Evolutionary conservation across 2,797 vertebrate species (phyloP).

Genomic region (Alectoris magna): DNA sequence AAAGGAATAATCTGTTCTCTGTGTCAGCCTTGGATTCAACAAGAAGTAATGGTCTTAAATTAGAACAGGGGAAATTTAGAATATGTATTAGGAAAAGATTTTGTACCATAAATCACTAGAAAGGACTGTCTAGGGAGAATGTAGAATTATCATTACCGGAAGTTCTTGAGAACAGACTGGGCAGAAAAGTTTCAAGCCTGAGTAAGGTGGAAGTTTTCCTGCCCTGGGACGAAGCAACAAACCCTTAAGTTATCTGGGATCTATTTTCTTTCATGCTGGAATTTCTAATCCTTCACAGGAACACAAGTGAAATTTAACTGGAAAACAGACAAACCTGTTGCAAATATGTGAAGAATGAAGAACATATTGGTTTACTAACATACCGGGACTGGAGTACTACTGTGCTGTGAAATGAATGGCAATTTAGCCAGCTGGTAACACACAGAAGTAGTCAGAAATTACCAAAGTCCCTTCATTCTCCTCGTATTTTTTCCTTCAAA

Average conservation of each 20-base stretch:
- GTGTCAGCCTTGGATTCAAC: constrained; percentile 54
- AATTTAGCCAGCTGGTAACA: not conserved
- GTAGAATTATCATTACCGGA: constrained; percentile 11
- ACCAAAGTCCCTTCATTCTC: not conserved
- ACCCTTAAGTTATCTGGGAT: not conserved
- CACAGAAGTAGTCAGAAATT: not conserved
- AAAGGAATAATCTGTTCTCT: constrained; percentile 64
- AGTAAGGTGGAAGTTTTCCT: not conserved
- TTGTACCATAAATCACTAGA: constrained; percentile 55
- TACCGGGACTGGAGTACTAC: not conserved
- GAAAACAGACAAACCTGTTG: not conserved
- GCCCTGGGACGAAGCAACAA: not conserved
- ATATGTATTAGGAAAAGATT: constrained; percentile 67
- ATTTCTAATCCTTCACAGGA: not conserved
- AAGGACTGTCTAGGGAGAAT: constrained; percentile 2
- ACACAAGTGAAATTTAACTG: not conserved
- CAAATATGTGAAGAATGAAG: not conserved
- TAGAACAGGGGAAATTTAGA: constrained; percentile 61
- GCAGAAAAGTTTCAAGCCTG: constrained; percentile 5
- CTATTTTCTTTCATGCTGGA: not conserved
- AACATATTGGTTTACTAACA: not conserved
- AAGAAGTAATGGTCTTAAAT: constrained; percentile 67
- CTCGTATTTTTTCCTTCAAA: not conserved
- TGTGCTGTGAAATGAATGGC: not conserved
- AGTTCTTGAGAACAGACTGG: constrained; percentile 1